These are phyloP conservation scores for Allolobophora icterica DNA, from an alignment of 2,888 invertebrate species.

Conservation along the genomic window DNA sequence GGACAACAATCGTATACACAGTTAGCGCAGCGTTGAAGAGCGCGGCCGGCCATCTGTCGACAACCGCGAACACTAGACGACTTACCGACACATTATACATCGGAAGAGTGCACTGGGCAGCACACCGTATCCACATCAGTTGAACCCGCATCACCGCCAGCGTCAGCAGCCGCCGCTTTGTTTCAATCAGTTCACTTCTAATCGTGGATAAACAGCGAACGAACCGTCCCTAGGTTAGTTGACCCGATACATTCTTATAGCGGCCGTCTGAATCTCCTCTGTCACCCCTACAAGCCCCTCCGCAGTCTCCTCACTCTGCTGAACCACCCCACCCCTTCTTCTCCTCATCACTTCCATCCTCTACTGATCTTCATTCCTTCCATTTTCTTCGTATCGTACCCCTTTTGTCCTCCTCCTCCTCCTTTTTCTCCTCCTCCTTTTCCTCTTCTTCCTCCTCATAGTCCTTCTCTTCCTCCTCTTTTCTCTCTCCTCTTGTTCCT, in stretches of 20 bases:
- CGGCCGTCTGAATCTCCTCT: background rate
- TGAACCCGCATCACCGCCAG: no score
- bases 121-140: no score
- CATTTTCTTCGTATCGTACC: background rate
- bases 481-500: background rate
- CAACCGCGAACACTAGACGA: background rate
- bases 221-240: conserved; percentile 2
- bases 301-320: background rate
- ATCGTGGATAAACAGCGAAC: background rate
- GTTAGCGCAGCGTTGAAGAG: background rate
- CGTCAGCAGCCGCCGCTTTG: background rate
- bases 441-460: no score
- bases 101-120: background rate
- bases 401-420: no score
- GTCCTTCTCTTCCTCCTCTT: no score
- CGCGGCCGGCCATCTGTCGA: background rate
- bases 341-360: no score
- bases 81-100: background rate
- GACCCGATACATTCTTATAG: background rate
- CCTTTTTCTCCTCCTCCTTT: no score
- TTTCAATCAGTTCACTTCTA: background rate
- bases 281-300: background rate
- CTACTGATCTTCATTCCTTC: background rate
- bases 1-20: background rate
- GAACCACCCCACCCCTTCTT: no score